Base-by-base conservation (phyloP, 1,140 invertebrate genomes). In the Medauroidea extradentata region DNA sequence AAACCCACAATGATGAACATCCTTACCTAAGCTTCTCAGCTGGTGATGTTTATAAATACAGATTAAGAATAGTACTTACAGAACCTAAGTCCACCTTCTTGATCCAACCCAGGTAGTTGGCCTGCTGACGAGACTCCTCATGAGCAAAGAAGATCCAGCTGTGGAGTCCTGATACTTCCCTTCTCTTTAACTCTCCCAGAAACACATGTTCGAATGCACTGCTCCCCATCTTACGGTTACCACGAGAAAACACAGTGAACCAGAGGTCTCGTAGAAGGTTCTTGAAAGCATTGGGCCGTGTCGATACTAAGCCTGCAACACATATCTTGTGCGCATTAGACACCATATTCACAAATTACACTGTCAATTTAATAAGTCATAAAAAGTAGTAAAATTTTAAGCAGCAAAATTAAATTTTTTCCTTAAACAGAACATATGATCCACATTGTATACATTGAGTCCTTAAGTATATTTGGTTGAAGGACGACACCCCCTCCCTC, bases 191-290 rank as follows among this genome's bases (percentile, higher is more conserved):
- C 80, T 95, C 92, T 0, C 89, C 86, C 1, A 95, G 76, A 70
- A 94, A 94, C 21, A 91, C 82, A 66, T 95, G 92, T 71, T 95
- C 92, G 68, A 94, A 93, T 1, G 89, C 91, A 23, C 85, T 88
- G 63, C 89, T 92, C 18, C 89, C 85, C 8, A 89, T 84, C 69
- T 83, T 86, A 16, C 86, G 85, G 65, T 82, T 80, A 0, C 88
- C 87, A 56, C 91, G 77, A 1, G 89, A 86, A 69, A 92, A 94
- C 60, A 92, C 76, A 3, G 83, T 84, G 68, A 93, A 93, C 90
- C 90, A 93, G 50, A 93, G 76, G 60, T 83, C 80, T 65, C 88
- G 82, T 14, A 94, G 71, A 2, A 85, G 79, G 66, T 90, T 84
- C 59, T 85, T 84, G 68, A 93, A 89, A 5, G 75, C 77, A n/a